Conservation (phyloP, 2,888 invertebrate species). For the Lasioglossum vierecki region DNA sequence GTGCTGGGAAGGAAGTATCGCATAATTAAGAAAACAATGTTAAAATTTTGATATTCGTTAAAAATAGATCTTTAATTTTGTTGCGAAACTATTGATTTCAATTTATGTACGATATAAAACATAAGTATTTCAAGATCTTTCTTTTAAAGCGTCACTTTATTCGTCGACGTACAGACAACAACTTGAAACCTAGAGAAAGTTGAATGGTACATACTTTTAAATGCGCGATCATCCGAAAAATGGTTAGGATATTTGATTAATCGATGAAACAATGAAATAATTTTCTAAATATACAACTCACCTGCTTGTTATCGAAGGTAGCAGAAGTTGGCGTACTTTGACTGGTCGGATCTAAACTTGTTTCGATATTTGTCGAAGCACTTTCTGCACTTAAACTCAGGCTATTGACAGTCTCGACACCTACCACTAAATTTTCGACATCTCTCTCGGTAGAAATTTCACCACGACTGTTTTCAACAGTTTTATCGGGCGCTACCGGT, state of each 20-base stretch:
- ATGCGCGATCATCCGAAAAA: background rate
- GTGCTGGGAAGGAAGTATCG: background rate
- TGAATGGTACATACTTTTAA: background rate
- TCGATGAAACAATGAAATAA: background rate
- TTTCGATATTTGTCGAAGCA: constrained; percentile 58
- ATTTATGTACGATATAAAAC: background rate
- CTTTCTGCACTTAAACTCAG: constrained; percentile 61
- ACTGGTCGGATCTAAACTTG: constrained; percentile 59
- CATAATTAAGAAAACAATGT: background rate
- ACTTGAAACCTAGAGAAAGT: background rate
- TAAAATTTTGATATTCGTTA: background rate
- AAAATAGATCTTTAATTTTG: background rate
- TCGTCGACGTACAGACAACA: background rate
- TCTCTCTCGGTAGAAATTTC: constrained; percentile 59
- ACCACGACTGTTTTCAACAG: constrained; percentile 68
- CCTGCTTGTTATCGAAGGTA: constrained; percentile 75
- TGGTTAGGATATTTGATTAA: background rate
- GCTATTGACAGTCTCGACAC: constrained; percentile 57
- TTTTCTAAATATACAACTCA: constrained; percentile 57
- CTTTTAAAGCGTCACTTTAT: background rate
- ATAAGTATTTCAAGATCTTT: background rate
- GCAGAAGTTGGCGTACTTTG: constrained; percentile 62
- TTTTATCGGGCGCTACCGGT: constrained; percentile 91
- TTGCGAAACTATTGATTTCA: background rate
- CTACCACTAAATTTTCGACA: constrained; percentile 59